Base-by-base conservation (phyloP, 2,113 vertebrate species). In the Arvicanthis niloticus region DNA sequence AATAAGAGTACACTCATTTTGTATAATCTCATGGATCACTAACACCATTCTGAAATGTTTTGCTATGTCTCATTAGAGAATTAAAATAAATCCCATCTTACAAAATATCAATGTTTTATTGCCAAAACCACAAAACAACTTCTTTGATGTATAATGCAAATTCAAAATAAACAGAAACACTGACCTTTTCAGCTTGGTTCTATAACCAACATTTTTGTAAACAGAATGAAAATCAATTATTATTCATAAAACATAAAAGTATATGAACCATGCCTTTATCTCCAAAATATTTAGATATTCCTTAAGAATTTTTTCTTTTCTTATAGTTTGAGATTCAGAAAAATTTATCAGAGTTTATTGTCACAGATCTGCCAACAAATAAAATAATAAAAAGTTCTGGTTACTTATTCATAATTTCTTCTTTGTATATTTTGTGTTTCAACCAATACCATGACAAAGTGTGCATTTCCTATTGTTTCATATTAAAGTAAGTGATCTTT, bases 111-210 rank as follows among this genome's bases (percentile, higher is more conserved):
- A 96, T 94, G 86, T 70, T 81, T 45, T 48, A 82, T 42, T 78
- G 56, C 19, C 21, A 92, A 6, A 62, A 45, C 15, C 48, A 68
- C 8, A 45, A 91, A 88, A 80, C 4, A 86, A 92, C n/a, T 89
- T 89, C 16, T 93, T 82, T 86, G 77, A 91, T 65, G 17, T 9
- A 29, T 84, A 87, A 91, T 51, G 7, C 4, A 58, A 82, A 84
- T 65, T 86, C 24, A 96, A 89, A 91, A 51, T 29, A 96, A 96
- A 94, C 13, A 89, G 86, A 89, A 96, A 84, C 62, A 92, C 1
- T 94, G 93, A 93, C 58, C 51, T 96, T 96, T 96, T 92, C 82
- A 92, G 56, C 72, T 75, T 91, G 45, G 9, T 86, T 96, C 92
- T 91, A 73, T 91, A 93, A 81, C 29, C 77, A 95, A 48, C 12